These are phyloP conservation scores for Oryzias melastigma DNA, from an alignment of 2,113 vertebrate species.

Conservation along the genomic window DNA sequence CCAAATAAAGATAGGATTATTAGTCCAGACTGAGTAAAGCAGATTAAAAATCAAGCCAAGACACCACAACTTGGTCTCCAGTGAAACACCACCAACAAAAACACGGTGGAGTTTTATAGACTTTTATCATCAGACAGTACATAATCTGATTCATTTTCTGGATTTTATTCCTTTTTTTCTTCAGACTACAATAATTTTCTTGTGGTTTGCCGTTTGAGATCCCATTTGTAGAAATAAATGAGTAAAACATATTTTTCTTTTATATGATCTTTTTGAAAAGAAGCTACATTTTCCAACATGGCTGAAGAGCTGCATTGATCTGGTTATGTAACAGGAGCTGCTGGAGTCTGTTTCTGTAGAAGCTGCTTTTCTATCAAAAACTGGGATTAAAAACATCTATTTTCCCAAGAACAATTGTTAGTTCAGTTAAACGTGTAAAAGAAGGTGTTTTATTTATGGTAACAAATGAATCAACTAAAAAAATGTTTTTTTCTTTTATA, in stretches of 20 bases:
- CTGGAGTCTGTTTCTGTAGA: constrained; percentile 23
- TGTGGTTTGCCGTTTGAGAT: too few species aligned
- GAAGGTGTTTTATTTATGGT: too few species aligned
- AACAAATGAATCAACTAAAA: too few species aligned
- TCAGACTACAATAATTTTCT: not conserved
- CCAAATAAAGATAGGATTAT: constrained; percentile 61
- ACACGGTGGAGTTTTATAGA: too few species aligned
- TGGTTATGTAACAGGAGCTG: constrained; percentile 49
- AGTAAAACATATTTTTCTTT: constrained; percentile 1
- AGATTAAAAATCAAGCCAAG: constrained; percentile 51
- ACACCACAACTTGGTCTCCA: constrained; percentile 10
- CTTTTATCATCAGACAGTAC: not conserved
- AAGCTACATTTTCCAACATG: constrained; percentile 1
- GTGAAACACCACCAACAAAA: constrained; percentile 14
- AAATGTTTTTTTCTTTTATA: too few species aligned
- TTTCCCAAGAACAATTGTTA: too few species aligned
- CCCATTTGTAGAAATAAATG: not conserved
- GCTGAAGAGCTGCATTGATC: constrained; percentile 36
- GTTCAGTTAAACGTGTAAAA: too few species aligned
- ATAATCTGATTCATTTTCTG: not conserved
- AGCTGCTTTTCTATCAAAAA: not conserved
- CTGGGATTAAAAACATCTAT: not conserved
- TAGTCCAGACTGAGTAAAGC: constrained; percentile 40
- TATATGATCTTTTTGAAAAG: constrained; percentile 2
- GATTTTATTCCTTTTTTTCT: not conserved